Evolutionary conservation across 2,888 invertebrate genomes (phyloP).

Genomic region (Metalampra italica): DNA sequence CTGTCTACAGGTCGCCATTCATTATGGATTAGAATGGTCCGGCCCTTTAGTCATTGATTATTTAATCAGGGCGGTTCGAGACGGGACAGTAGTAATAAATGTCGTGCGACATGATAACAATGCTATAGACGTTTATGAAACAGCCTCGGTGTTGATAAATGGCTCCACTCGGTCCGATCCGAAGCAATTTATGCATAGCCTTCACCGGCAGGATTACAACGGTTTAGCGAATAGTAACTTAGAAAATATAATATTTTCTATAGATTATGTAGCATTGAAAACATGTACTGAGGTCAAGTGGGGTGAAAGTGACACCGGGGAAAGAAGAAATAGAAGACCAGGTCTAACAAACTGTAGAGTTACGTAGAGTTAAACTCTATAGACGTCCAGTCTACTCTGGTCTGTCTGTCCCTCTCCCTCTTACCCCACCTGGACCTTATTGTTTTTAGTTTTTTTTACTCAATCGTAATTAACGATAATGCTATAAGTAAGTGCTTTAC

Average conservation of each 20-base stretch:
- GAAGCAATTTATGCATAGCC: slow-evolving; percentile 56
- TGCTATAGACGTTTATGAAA: slow-evolving; percentile 65
- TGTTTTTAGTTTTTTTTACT: too few species aligned
- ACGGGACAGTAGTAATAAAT: slow-evolving; percentile 57
- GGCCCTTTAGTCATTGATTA: slow-evolving; percentile 39
- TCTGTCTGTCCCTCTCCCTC: too few species aligned
- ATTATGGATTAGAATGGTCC: slow-evolving; percentile 33
- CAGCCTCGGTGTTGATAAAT: slow-evolving; percentile 58
- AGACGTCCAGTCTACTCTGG: too few species aligned
- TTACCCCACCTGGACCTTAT: too few species aligned
- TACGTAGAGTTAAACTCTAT: too few species aligned
- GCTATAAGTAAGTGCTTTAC: too few species aligned
- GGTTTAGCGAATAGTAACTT: slow-evolving; percentile 10
- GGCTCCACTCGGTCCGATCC: slow-evolving; percentile 39
- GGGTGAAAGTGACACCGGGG: too few species aligned
- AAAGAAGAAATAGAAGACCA: too few species aligned
- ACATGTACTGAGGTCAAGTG: too few species aligned
- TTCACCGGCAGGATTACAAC: slow-evolving; percentile 51
- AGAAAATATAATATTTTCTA: neutral
- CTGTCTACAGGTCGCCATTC: slow-evolving; percentile 14
- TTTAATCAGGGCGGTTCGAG: slow-evolving; percentile 44
- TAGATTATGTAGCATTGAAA: too few species aligned
- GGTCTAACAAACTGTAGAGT: too few species aligned
- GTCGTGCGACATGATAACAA: slow-evolving; percentile 64
- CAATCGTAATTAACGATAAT: too few species aligned